Evolutionary conservation across 2,888 invertebrate species (phyloP), one percentile per base, ranked within the genome.

Genomic region (Metallyticus violacea): DNA sequence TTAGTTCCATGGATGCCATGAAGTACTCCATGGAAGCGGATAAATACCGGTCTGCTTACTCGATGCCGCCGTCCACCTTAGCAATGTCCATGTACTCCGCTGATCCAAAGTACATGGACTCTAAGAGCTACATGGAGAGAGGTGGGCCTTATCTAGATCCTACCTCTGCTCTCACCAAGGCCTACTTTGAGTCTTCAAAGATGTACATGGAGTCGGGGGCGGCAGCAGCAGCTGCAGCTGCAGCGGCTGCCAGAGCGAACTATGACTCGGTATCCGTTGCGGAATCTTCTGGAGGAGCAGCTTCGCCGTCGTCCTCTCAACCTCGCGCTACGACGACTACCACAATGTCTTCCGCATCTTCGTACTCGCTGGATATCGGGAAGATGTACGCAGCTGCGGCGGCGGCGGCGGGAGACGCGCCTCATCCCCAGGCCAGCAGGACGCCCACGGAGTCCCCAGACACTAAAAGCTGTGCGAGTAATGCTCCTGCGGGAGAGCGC

Each of bases 11-110:
- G 95, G 96, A 96, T 90, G 94, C 94, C 25, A 96, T 96, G 95
- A 96, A 96, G 90, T 96, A 96, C 91, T 95, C 96, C 9, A 94
- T 96, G 92, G 96, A 96, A 89, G 95, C 95, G 0, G 96, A 96
- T 89, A 96, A 96, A 90, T 96, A 96, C 91, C 93, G 96, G 85
- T 94, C 95, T 27, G 93, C 94, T 0, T 96, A 96, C 92, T 28
- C 28, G 28, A 87, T 94, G 93, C 94, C 94, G 1, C 94, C 94
- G 2, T 93, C 93, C 78, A 93, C 93, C n/a, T 91, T 94, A n/a
- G 93, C 94, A 87, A 94, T 94, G 93, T 93, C 95, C 87, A 95
- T 96, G 95, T 96, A 96, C 90, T 94, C 95, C 0, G 96, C 95
- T 0, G 96, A 96, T 89, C 95, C 95, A 0, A 96, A 94, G 90